A percentile compares a stretch with the other conserved stretches of the same genome.
Evolutionary conservation across 92 coral and sea anemone species (phyloP).

Genomic region (Scolanthus callimorphus): DNA sequence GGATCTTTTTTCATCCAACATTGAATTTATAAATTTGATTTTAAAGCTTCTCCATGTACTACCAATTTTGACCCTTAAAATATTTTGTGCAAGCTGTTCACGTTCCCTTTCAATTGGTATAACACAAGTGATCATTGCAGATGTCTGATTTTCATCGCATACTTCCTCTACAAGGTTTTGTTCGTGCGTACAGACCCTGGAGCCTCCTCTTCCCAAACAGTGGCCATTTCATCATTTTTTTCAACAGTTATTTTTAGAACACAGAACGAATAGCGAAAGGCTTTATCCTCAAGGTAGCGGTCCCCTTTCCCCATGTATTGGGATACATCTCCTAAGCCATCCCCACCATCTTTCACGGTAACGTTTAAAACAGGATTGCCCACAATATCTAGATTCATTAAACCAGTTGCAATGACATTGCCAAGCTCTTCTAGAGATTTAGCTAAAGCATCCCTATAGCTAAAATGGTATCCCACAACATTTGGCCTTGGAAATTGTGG

Average conservation of each 20-base stretch:
- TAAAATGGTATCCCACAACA: conserved; percentile 15
- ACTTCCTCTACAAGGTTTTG: conserved; percentile 15
- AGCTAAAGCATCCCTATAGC: conserved; percentile 20
- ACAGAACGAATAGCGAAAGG: conserved; percentile 19
- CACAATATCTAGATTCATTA: neutral
- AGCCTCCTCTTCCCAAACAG: conserved; percentile 27
- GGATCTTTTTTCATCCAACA: conserved; percentile 26
- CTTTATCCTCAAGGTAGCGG: conserved; percentile 9
- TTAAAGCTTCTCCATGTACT: conserved; percentile 18
- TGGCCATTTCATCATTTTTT: conserved; percentile 2
- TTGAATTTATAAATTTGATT: conserved; percentile 9
- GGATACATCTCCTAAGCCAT: conserved; percentile 21
- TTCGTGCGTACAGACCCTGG: conserved; percentile 27
- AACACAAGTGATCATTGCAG: conserved; percentile 25
- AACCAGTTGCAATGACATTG: conserved; percentile 1
- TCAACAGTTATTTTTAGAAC: conserved; percentile 7
- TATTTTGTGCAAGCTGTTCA: conserved; percentile 1
- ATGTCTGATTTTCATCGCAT: conserved; percentile 25
- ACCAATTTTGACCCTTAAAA: conserved; percentile 15
- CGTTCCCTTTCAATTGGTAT: conserved; percentile 25
- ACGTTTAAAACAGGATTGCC: conserved; percentile 9
- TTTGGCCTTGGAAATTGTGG: conserved; percentile 10
- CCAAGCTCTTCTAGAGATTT: conserved; percentile 9
- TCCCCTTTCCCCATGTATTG: conserved; percentile 20
- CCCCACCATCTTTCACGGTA: conserved; percentile 26